Base-by-base conservation (phyloP, 1,140 invertebrate genomes). In the Zaprionus camerounensis region DNA sequence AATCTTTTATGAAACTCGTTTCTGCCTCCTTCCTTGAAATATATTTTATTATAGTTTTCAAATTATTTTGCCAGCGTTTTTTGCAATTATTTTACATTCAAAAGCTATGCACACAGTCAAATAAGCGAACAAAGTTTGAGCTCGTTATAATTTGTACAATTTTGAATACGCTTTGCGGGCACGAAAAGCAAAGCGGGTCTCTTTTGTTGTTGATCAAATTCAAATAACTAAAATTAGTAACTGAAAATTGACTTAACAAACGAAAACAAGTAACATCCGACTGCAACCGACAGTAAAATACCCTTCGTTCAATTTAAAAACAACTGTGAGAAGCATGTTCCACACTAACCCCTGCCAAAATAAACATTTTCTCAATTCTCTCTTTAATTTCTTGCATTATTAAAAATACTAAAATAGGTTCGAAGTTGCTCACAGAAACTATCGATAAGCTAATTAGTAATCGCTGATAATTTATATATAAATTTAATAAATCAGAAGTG, bases 111-210 rank as follows among this genome's bases (percentile, higher is more conserved):
- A 53, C 28, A 68, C 28, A 58, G 73, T 36, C 24, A 36, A 62
- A 44, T 57, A n/a, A 49, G 53, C 15, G 58, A 63, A 75, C 58
- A 71, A 34, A 22, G 57, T 62, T 70, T 49, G 58, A 62, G 57
- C 28, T 58, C 65, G 26, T 61, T 59, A 68, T 66, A 76, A 76
- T 71, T 76, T 76, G 28, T 34, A 58, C 20, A 58, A 65, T 65
- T 76, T 71, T 71, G 56, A 65, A 76, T 71, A 76, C 46, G 44
- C 36, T 71, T 55, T 36, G 53, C 41, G 46, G 46, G 46, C 15
- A 17, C 44, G 24, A 31, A 13, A 22, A 31, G 13, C 44, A 36
- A 62, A 46, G 31, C 17, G 46, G 44, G 6, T 20, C 4, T 51
- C 31, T 26, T 28, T 53, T 26, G 63, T 31, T 34, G 20, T n/a